phyloP scores from a whole-genome alignment of 2,888 invertebrate species.

The Ennomos quercinarius region DNA sequence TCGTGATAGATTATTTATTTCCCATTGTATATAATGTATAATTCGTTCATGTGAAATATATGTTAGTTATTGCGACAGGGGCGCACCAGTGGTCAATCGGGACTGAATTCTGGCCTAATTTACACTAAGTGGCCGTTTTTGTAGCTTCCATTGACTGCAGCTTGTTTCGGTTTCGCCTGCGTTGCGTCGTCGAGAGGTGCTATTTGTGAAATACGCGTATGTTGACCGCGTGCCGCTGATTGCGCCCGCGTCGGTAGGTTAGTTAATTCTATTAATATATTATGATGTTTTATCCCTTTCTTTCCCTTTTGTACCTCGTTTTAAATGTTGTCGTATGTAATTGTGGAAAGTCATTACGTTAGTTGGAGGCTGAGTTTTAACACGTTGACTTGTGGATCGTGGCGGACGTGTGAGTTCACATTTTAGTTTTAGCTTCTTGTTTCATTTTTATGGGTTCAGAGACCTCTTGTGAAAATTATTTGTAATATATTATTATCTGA shows the following conservation, averaged over 20 bases:
- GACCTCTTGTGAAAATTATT: constrained; percentile 82
- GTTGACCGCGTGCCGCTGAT: constrained; percentile 34
- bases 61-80: constrained; percentile 46
- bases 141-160: constrained; percentile 39
- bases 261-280: constrained; percentile 71
- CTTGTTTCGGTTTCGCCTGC: constrained; percentile 3
- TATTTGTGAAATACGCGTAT: constrained; percentile 30
- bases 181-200: constrained; percentile 31
- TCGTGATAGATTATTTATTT: constrained; percentile 79
- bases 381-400: constrained; percentile 57
- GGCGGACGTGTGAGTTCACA: constrained; percentile 51
- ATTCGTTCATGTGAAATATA: constrained; percentile 48
- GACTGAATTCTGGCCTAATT: constrained; percentile 58
- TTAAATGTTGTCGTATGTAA: constrained; percentile 68
- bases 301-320: constrained; percentile 75
- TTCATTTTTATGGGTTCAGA: constrained; percentile 81
- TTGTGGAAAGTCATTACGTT: constrained; percentile 57
- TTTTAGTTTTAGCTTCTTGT: constrained; percentile 71
- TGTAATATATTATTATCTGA: constrained; percentile 84
- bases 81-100: constrained; percentile 42
- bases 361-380: constrained; percentile 60
- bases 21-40: constrained; percentile 83
- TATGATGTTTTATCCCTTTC: constrained; percentile 69
- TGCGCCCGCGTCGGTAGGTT: constrained; percentile 64
- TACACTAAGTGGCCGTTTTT: constrained; percentile 39